These are phyloP conservation scores for Chlorops oryzae DNA, from an alignment of 1,140 invertebrate genomes.

Conservation along the genomic window DNA sequence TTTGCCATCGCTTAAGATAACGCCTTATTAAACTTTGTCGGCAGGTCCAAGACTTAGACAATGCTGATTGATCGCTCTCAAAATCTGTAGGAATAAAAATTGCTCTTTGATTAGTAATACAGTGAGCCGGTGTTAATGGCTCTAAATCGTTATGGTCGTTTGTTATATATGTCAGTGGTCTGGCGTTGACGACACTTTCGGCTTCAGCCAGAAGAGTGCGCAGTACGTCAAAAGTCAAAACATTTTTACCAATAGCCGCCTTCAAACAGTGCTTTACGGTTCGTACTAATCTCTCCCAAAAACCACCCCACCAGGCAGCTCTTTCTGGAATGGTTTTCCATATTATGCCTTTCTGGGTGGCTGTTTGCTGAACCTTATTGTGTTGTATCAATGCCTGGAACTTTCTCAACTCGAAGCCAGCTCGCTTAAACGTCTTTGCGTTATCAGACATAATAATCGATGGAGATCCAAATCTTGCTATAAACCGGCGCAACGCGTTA, in stretches of 20 bases:
- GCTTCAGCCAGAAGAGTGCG: neutral
- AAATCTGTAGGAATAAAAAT: neutral
- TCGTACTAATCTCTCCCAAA: constrained; percentile 4
- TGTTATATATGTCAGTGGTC: constrained; percentile 1
- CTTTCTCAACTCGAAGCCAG: constrained; percentile 1
- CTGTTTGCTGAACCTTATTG: too few relatives aligned
- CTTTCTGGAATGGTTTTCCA: neutral
- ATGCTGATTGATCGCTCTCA: neutral
- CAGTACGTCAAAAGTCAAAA: neutral
- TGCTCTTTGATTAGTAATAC: neutral
- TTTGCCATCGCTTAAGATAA: neutral
- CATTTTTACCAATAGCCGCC: neutral
- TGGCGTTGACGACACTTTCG: neutral
- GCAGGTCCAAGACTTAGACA: neutral
- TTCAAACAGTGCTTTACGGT: constrained; percentile 11
- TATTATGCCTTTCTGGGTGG: too few relatives aligned
- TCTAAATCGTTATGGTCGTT: constrained; percentile 7
- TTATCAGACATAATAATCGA: constrained; percentile 1
- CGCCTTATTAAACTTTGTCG: neutral
- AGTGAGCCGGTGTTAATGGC: constrained; percentile 1
- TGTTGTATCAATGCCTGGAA: too few relatives aligned
- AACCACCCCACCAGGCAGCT: constrained; percentile 7
- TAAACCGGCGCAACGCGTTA: neutral
- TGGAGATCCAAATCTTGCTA: neutral
- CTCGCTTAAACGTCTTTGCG: constrained; percentile 6